phyloP scores from a whole-genome alignment of 1,140 invertebrate genomes.

The Diorhabda sublineata region DNA sequence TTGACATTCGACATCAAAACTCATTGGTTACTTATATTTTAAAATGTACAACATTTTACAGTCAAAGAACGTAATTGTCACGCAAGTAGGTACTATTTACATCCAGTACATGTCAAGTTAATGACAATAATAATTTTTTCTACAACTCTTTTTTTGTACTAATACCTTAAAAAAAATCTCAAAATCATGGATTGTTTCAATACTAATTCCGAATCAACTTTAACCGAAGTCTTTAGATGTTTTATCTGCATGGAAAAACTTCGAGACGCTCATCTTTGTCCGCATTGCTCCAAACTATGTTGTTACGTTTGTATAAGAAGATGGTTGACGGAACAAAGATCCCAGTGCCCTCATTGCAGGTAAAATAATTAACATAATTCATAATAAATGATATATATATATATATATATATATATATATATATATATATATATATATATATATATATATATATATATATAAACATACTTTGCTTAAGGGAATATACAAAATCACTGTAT shows the following conservation, averaged over 20 bases:
- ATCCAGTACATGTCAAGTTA: not conserved
- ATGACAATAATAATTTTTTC: not conserved
- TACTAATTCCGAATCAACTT: slow-evolving; percentile 39
- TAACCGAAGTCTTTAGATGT: slow-evolving; percentile 90
- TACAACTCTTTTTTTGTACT: slow-evolving; percentile 6
- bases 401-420: no score
- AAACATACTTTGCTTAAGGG: no score
- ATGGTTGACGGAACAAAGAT: slow-evolving; percentile 87
- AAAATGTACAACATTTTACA: no score
- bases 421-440: no score
- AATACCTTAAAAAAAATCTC: slow-evolving; percentile 13
- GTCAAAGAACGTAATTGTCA: no score
- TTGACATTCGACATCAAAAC: no score
- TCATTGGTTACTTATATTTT: no score
- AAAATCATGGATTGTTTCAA: slow-evolving; percentile 30
- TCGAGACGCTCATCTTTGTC: slow-evolving; percentile 85
- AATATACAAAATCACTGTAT: no score
- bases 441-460: no score
- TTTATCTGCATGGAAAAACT: slow-evolving; percentile 97
- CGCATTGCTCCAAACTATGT: slow-evolving; percentile 89
- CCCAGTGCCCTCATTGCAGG: slow-evolving; percentile 87
- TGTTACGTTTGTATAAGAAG: slow-evolving; percentile 84
- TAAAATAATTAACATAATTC: not conserved
- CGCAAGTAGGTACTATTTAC: no score
- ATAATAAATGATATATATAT: no score